Base-by-base conservation (phyloP, 2,797 vertebrate genomes). In the Notolabrus celidotus region DNA sequence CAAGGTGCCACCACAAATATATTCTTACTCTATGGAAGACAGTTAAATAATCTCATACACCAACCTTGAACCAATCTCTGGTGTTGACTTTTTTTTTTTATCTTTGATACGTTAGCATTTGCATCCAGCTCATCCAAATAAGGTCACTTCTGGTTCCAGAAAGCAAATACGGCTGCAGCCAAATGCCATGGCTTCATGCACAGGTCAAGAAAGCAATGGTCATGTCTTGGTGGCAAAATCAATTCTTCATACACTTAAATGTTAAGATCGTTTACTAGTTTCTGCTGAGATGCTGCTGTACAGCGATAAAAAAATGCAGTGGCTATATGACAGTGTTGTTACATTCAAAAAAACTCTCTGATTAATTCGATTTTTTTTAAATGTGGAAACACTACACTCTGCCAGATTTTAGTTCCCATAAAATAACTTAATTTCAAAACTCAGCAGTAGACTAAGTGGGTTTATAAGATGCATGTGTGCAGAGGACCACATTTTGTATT, bases 321-420 rank as follows among this genome's bases (percentile, higher is more conserved):
- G 17, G 33, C 47, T 3, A 54, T 17, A 59, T 10, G 10, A 67
- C 46, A n/a, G 77, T 42, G 53, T 51, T 9, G 45, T 42, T 43
- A 42, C 23, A 64, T 41, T 0, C n/a, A n/a, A n/a, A 51, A 27
- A 22, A 46, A 62, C 66, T 58, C 52, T 50, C 17, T 2, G 20
- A 57, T 47, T 22, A 11, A 57, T 57, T 39, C 0, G 10, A 67
- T 67, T 56, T 60, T 56, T 60, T 36, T 56, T 20, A 74, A 74
- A 74, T 53, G 11, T 51, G 38, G 45, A 56, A 65, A 72, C 34
- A 51, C 41, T 51, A 61, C 15, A 7, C 10, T 42, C 22, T 29
- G 34, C 60, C 57, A 55, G 57, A 36, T 56, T 66, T 70, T 2
- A 58, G 23, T 39, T 64, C 34, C 14, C 12, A 47, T n/a, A 41